phyloP scores from a whole-genome alignment of 2,797 vertebrate genomes.

The Cygnus olor region DNA sequence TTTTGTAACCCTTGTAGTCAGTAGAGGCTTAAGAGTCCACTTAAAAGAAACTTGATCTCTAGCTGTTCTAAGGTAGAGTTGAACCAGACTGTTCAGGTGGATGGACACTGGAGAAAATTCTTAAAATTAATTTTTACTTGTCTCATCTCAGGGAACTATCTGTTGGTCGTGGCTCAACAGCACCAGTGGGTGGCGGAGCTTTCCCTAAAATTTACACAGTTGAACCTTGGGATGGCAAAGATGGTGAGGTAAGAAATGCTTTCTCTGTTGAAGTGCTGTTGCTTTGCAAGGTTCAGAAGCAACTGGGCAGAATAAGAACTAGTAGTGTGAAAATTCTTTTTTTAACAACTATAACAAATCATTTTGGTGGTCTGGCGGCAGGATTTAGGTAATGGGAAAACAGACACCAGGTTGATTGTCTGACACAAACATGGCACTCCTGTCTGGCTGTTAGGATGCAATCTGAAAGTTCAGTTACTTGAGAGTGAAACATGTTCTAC shows the following conservation, averaged over 20 bases:
- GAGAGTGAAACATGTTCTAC: not conserved
- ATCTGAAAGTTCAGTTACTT: not conserved
- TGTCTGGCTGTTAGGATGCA: not conserved
- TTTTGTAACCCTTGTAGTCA: not conserved
- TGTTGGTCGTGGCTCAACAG: slow-evolving; percentile 92
- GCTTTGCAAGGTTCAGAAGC: not conserved
- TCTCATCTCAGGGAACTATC: slow-evolving; percentile 87
- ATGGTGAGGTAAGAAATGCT: slow-evolving; percentile 88
- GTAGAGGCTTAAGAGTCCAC: not conserved
- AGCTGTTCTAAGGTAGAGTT: not conserved
- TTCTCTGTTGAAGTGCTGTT: not conserved
- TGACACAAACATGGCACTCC: not conserved
- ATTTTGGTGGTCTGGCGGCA: not conserved
- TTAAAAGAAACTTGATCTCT: not conserved
- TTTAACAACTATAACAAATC: not conserved
- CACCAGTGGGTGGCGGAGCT: slow-evolving; percentile 86
- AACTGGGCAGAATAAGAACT: not conserved
- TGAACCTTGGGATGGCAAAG: slow-evolving; percentile 94
- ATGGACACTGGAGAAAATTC: not conserved
- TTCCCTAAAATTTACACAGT: slow-evolving; percentile 87
- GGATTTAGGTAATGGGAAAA: not conserved
- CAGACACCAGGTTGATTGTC: not conserved
- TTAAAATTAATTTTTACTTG: not conserved
- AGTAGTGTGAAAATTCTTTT: not conserved
- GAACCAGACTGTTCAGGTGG: not conserved